Evolutionary conservation across 2,888 invertebrate genomes (phyloP).

Genomic region (Aricia artaxerxes): DNA sequence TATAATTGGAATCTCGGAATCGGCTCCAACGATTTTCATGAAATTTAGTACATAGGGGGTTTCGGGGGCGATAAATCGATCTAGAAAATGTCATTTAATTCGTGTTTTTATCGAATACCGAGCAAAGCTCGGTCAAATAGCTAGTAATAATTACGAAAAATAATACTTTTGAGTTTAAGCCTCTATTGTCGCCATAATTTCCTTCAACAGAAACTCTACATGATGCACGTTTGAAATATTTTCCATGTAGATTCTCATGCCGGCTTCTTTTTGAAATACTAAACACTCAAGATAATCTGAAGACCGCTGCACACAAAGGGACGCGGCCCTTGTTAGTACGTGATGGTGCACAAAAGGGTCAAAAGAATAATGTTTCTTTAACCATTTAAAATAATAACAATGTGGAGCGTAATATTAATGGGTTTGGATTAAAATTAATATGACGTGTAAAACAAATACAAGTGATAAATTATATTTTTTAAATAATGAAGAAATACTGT

Average conservation of each 20-base stretch:
- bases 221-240: neutral
- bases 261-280: constrained; percentile 4
- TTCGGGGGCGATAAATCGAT: too few species aligned
- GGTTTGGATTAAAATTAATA: neutral
- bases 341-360: constrained; percentile 14
- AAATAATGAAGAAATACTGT: too few species aligned
- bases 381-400: constrained; percentile 5
- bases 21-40: too few species aligned
- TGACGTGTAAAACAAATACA: too few species aligned
- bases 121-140: too few species aligned
- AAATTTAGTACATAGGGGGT: too few species aligned
- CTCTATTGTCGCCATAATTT: neutral
- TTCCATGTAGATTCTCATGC: neutral
- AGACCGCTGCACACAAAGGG: constrained; percentile 12
- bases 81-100: too few species aligned
- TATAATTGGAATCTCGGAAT: too few species aligned
- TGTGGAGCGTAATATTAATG: neutral
- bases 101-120: too few species aligned
- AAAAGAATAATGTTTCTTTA: constrained; percentile 8
- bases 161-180: too few species aligned
- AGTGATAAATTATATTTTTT: too few species aligned
- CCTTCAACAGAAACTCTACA: neutral
- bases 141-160: too few species aligned
- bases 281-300: constrained; percentile 15
- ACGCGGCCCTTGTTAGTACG: neutral